Conservation (phyloP, 2,888 invertebrate species). For the Troides helena region DNA sequence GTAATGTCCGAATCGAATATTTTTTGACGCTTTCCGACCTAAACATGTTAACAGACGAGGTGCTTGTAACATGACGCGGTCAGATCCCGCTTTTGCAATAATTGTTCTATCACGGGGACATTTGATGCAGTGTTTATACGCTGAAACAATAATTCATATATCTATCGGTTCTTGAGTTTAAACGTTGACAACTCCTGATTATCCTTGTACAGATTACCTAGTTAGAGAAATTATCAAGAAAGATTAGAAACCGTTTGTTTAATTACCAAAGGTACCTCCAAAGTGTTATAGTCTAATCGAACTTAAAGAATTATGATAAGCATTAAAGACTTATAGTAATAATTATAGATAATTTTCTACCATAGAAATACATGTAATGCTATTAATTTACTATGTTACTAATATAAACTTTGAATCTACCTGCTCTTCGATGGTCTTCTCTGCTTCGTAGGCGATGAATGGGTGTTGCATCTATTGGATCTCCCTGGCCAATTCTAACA, state of each 20-base stretch:
- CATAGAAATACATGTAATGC: too few relatives aligned
- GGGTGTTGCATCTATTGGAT: slow-evolving; percentile 9
- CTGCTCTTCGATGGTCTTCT: slow-evolving; percentile 39
- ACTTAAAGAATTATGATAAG: too few relatives aligned
- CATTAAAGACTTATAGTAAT: too few relatives aligned
- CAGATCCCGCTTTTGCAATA: slow-evolving; percentile 58
- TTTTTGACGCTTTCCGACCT: slow-evolving; percentile 49
- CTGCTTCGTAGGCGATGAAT: slow-evolving; percentile 41
- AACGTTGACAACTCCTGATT: neutral
- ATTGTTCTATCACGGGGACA: slow-evolving; percentile 71
- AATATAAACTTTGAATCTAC: slow-evolving; percentile 1
- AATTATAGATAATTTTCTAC: too few relatives aligned
- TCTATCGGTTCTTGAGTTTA: neutral
- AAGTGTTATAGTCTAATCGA: too few relatives aligned
- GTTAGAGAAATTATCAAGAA: too few relatives aligned
- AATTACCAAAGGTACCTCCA: too few relatives aligned
- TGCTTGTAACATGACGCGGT: slow-evolving; percentile 55
- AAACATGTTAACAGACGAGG: slow-evolving; percentile 59
- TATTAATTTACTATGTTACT: neutral
- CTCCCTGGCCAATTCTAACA: slow-evolving; percentile 46
- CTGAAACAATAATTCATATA: slow-evolving; percentile 37
- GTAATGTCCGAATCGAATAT: slow-evolving; percentile 53
- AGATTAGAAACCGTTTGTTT: too few relatives aligned
- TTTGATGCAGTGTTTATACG: slow-evolving; percentile 51
- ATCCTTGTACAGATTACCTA: too few relatives aligned